Evolutionary conservation across 30 jellyfish, hydroid and myxozoan genomes (phyloP).

Genomic region (Aurelia sp.): DNA sequence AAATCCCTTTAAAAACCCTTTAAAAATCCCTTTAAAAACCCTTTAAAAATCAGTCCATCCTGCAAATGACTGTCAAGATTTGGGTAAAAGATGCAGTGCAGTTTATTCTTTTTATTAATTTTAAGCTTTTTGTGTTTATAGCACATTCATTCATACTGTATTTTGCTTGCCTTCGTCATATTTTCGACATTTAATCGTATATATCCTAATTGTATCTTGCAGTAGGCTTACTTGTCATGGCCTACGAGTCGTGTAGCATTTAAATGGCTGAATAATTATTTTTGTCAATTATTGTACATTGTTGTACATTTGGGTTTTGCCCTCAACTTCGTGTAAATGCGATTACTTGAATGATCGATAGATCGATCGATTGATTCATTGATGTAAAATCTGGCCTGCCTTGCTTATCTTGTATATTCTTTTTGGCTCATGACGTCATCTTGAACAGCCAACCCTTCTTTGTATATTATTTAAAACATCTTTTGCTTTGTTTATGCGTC

Average conservation of each 20-base stretch:
- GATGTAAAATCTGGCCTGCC: slow-evolving; percentile 76
- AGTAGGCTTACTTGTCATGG: slow-evolving; percentile 1
- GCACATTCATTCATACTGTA: slow-evolving; percentile 36
- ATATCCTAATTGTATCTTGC: neutral
- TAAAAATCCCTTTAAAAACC: too few relatives aligned
- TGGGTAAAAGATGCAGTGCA: neutral
- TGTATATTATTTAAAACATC: slow-evolving; percentile 35
- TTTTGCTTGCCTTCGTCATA: slow-evolving; percentile 43
- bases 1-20: too few relatives aligned
- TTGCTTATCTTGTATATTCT: slow-evolving; percentile 50
- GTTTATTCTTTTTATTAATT: slow-evolving; percentile 10
- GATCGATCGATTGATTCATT: neutral
- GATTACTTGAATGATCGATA: too few relatives aligned
- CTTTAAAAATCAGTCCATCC: too few relatives aligned
- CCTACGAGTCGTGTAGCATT: slow-evolving; percentile 15
- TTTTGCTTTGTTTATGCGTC: too few relatives aligned
- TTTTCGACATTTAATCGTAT: slow-evolving; percentile 57
- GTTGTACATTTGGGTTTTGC: slow-evolving; percentile 78
- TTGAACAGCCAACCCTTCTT: slow-evolving; percentile 20
- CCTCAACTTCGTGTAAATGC: slow-evolving; percentile 42
- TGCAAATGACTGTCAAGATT: too few relatives aligned
- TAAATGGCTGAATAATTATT: slow-evolving; percentile 61
- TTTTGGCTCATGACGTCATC: slow-evolving; percentile 57
- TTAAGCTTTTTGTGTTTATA: slow-evolving; percentile 56
- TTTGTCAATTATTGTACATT: slow-evolving; percentile 75